Evolutionary conservation across 2,797 vertebrate genomes (phyloP).

Genomic region (Cyprinella venusta): DNA sequence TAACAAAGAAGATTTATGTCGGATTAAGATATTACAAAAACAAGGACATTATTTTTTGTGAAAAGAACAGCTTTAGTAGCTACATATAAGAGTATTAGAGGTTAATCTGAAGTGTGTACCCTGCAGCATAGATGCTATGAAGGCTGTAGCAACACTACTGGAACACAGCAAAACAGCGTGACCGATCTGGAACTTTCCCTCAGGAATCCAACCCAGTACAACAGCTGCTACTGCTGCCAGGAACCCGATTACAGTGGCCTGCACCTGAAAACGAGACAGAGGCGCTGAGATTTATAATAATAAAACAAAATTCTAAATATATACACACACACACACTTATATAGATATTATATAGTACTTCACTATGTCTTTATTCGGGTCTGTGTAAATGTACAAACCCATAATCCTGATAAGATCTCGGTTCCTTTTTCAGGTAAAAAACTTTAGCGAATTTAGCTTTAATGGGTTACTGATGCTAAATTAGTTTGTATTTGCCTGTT

Average conservation of each 20-base stretch:
- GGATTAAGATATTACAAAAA: background rate
- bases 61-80: background rate
- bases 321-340: background rate
- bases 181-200: slow-evolving; percentile 91
- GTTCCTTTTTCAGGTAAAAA: background rate
- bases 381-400: background rate
- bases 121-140: slow-evolving; percentile 94
- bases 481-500: background rate
- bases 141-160: slow-evolving; percentile 95
- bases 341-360: background rate
- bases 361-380: background rate
- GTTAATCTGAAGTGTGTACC: slow-evolving; percentile 66
- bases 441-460: background rate
- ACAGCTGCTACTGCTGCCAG: slow-evolving; percentile 92
- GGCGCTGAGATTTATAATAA: too few relatives aligned
- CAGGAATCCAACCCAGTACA: slow-evolving; percentile 93
- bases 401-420: background rate
- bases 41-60: background rate
- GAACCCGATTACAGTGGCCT: slow-evolving; percentile 95
- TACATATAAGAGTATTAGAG: background rate
- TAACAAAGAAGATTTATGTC: background rate
- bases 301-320: background rate
- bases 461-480: background rate
- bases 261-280: slow-evolving; percentile 78
- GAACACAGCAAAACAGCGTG: slow-evolving; percentile 93